These are phyloP conservation scores for Pteropus alecto DNA, from an alignment of 2,113 vertebrate genomes.

Conservation along the genomic window DNA sequence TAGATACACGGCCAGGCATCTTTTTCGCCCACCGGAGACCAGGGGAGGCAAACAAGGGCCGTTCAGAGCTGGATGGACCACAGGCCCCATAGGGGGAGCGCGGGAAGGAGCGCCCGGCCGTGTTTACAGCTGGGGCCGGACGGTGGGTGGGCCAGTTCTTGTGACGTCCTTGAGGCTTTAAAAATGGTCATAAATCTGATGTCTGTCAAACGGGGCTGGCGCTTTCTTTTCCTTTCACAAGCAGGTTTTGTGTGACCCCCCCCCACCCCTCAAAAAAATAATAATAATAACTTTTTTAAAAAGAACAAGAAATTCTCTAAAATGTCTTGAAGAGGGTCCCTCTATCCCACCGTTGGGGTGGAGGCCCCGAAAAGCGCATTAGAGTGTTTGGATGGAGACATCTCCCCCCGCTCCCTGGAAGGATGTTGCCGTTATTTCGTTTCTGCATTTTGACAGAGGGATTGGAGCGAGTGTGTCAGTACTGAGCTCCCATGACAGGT, in stretches of 20 bases:
- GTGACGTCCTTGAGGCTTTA: slow-evolving; percentile 78
- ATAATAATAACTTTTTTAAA: neutral
- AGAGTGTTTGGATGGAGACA: neutral
- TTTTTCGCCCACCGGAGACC: slow-evolving; percentile 67
- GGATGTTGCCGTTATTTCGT: neutral
- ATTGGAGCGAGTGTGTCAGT: fast-evolving
- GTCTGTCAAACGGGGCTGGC: slow-evolving; percentile 66
- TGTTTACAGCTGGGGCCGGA: slow-evolving; percentile 66
- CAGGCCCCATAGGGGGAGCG: neutral
- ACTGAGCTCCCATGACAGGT: neutral
- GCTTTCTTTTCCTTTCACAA: slow-evolving; percentile 68
- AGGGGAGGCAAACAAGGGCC: slow-evolving; percentile 42
- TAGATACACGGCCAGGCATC: slow-evolving; percentile 37
- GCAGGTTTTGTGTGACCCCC: slow-evolving; percentile 49
- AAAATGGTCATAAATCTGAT: slow-evolving; percentile 66
- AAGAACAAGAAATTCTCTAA: neutral
- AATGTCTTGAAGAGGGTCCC: neutral
- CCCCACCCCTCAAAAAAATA: neutral
- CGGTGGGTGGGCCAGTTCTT: slow-evolving; percentile 64
- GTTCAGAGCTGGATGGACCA: slow-evolving; percentile 56
- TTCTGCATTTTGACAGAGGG: neutral
- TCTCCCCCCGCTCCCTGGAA: neutral
- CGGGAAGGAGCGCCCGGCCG: neutral
- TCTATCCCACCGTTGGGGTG: fast-evolving
- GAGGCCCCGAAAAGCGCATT: neutral